Evolutionary conservation across 2,888 invertebrate genomes (phyloP).

Genomic region (Eupithecia subumbrata): DNA sequence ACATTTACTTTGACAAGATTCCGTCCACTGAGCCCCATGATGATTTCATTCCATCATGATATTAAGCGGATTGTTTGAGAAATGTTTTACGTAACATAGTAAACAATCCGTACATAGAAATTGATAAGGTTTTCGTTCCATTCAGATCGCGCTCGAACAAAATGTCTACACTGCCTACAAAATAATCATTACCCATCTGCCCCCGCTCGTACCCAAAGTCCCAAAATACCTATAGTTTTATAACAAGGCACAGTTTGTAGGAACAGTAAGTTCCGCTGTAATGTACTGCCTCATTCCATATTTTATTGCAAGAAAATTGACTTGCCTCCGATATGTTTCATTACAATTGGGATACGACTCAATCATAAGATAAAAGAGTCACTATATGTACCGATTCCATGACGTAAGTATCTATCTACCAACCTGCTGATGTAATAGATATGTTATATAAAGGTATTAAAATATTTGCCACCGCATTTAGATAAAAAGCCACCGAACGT

Average conservation of each 20-base stretch:
- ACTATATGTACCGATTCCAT: background rate
- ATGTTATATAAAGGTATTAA: background rate
- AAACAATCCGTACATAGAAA: no score
- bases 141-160: background rate
- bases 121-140: background rate
- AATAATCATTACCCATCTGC: background rate
- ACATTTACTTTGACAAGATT: background rate
- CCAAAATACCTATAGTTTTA: slow-evolving; percentile 10
- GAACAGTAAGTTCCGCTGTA: slow-evolving; percentile 28
- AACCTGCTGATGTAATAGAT: background rate
- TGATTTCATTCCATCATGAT: background rate
- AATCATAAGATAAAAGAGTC: background rate
- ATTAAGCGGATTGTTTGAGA: background rate
- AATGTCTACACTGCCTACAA: background rate
- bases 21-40: no score
- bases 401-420: background rate
- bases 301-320: slow-evolving; percentile 26
- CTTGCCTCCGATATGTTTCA: slow-evolving; percentile 19
- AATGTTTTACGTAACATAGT: no score
- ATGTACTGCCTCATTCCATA: slow-evolving; percentile 20
- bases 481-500: background rate
- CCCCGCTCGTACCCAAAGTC: background rate
- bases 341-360: slow-evolving; percentile 15
- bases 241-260: slow-evolving; percentile 23
- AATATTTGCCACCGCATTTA: background rate